A percentile compares a stretch with the other conserved stretches of the same genome.
Evolutionary conservation across 2,888 invertebrate species (phyloP).

Genomic region (Dicyrtoma fusca): DNA sequence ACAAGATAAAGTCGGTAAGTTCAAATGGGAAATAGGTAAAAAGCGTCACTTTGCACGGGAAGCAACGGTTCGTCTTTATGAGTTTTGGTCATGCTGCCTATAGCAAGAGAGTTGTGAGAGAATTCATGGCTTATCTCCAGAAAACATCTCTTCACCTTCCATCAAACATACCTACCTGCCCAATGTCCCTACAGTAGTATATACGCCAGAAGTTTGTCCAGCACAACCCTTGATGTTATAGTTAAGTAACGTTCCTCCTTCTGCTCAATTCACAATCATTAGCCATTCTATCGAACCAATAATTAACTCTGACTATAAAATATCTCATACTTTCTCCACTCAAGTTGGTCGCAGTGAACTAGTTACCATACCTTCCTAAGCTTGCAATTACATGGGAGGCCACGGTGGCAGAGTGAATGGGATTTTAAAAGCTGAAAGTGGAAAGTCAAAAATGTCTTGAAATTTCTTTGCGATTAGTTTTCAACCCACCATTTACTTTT

Average conservation of each 20-base stretch:
- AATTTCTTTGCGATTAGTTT: too few species aligned
- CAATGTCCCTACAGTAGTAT: too few species aligned
- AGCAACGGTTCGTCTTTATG: slow-evolving; percentile 32
- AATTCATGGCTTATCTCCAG: slow-evolving; percentile 22
- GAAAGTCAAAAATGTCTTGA: too few species aligned
- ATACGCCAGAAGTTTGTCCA: too few species aligned
- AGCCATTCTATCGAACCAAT: slow-evolving; percentile 21
- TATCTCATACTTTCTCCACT: background rate
- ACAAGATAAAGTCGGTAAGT: slow-evolving; percentile 10
- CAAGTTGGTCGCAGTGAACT: too few species aligned
- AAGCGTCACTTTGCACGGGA: slow-evolving; percentile 33
- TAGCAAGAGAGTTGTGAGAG: background rate
- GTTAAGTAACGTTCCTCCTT: background rate
- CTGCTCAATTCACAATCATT: slow-evolving; percentile 24
- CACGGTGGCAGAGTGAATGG: too few species aligned
- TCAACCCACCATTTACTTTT: too few species aligned
- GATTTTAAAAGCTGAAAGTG: too few species aligned
- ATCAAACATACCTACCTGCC: too few species aligned
- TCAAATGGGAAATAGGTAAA: slow-evolving; percentile 25
- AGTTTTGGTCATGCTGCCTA: slow-evolving; percentile 33
- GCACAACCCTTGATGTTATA: background rate
- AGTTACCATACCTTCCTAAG: too few species aligned
- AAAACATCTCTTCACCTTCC: background rate
- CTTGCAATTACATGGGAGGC: too few species aligned
- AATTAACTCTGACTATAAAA: slow-evolving; percentile 4